These are phyloP conservation scores for Yponomeuta evonymella DNA, from an alignment of 2,888 invertebrate genomes.

Conservation along the genomic window DNA sequence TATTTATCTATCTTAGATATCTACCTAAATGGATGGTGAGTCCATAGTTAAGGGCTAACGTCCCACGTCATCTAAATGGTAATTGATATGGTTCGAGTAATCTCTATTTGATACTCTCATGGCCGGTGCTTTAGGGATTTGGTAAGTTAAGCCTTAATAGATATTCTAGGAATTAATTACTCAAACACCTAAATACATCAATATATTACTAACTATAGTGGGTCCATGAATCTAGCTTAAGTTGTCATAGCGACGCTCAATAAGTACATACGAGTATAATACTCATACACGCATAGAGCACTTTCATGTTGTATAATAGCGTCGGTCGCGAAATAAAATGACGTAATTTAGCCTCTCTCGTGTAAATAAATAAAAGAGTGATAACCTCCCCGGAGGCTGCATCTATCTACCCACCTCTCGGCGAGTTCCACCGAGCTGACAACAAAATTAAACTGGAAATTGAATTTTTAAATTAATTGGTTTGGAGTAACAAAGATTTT, in stretches of 20 bases:
- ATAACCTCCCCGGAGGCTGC: slow-evolving; percentile 15
- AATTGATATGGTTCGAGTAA: neutral
- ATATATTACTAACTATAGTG: neutral
- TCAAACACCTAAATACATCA: neutral
- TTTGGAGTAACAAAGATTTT: slow-evolving; percentile 20
- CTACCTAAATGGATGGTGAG: neutral
- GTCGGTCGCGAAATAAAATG: neutral
- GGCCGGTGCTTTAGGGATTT: neutral
- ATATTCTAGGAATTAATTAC: neutral
- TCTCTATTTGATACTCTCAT: neutral
- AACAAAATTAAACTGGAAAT: slow-evolving; percentile 26
- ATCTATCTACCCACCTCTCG: slow-evolving; percentile 17
- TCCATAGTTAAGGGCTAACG: neutral
- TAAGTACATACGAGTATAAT: neutral
- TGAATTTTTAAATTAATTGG: slow-evolving; percentile 24
- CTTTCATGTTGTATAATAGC: neutral
- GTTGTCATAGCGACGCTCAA: neutral
- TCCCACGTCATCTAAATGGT: neutral
- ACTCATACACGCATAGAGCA: neutral
- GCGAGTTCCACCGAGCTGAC: slow-evolving; percentile 14
- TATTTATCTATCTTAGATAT: too few relatives aligned
- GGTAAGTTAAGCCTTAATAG: neutral
- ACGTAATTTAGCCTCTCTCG: neutral
- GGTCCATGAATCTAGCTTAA: neutral
- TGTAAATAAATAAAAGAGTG: slow-evolving; percentile 15